A percentile compares a stretch with the other conserved stretches of the same genome.
Evolutionary conservation across 2,113 vertebrate genomes (phyloP).

Genomic region (Pangasianodon hypophthalmus): DNA sequence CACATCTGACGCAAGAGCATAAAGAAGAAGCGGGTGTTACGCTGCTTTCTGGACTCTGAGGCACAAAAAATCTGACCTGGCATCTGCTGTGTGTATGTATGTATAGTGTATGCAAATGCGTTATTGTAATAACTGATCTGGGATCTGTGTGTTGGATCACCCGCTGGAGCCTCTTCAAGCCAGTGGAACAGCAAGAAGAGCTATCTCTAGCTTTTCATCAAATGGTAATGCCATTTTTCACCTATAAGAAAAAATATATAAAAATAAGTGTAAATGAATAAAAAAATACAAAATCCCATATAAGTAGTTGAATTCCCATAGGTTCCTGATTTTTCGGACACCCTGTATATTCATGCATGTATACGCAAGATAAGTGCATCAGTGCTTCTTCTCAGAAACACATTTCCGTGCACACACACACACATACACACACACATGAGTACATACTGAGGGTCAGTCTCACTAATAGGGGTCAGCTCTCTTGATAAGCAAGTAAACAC

Average conservation of each 20-base stretch:
- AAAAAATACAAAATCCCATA: background rate
- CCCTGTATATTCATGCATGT: background rate
- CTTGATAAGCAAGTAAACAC: slow-evolving; percentile 60
- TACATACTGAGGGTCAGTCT: slow-evolving; percentile 55
- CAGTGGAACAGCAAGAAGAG: too few species aligned
- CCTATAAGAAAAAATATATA: too few species aligned
- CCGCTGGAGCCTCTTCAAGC: too few species aligned
- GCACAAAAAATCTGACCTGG: too few species aligned
- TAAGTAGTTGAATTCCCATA: background rate
- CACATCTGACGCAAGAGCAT: background rate
- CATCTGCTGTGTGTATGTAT: too few species aligned
- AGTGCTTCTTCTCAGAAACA: background rate
- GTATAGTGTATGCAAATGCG: too few species aligned
- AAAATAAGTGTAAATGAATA: background rate
- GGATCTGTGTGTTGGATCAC: too few species aligned
- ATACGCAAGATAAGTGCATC: background rate
- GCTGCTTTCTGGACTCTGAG: background rate
- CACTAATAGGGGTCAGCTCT: slow-evolving; percentile 69
- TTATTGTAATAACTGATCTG: too few species aligned
- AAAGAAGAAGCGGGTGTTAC: background rate
- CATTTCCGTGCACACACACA: background rate
- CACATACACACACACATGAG: too few species aligned
- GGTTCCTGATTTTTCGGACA: background rate
- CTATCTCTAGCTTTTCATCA: too few species aligned
- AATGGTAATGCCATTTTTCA: too few species aligned